Evolutionary conservation across 2,888 invertebrate genomes (phyloP), one percentile per base, ranked within the genome.

Genomic region (Noctua comes): DNA sequence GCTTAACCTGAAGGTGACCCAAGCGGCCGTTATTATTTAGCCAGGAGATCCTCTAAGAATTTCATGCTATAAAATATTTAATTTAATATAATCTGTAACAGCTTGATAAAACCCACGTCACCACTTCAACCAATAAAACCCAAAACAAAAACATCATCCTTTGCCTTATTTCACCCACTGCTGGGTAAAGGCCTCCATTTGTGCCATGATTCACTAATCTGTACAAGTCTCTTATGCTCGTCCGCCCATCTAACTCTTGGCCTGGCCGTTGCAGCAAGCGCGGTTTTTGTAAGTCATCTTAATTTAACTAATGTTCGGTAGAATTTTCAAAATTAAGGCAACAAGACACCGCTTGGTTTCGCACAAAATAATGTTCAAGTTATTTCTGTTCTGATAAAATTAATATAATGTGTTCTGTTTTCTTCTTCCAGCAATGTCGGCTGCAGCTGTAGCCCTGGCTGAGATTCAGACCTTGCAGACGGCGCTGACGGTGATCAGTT

Each of bases 401-500:
- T 31, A 10, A 31, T 31, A 0, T 31, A 18, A 3, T 62, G 54
- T 54, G 21, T 31, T 31, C 43, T 46, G 36, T 72, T 59, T 65
- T 64, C 8, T 24, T 46, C 11, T 36, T 21, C 6, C 51, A 76
- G 85, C 77, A 76, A 69, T 84, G 27, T 84, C 88, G 5, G 85
- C 81, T 48, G 77, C 88, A 21, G 81, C 80, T 8, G 27, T 66
- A 3, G 68, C 79, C 2, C 10, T 77, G 2, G 7, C 69, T 24
- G 46, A 80, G 0, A 59, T 88, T 0, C 68, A 78, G n/a, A n/a
- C 76, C 0, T 8, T 86, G 0, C 86, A 88, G 40, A 6, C 54
- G 3, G 21, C 83, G 1, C 31, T 88, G 46, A 13, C 27, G 0
- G 27, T 70, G 1, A 31, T 89, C 16, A 73, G 84, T n/a, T 62